A percentile compares a stretch with the other conserved stretches of the same genome.
Conservation (phyloP, 23 tunicate genomes). For the Corella eumyota region DNA sequence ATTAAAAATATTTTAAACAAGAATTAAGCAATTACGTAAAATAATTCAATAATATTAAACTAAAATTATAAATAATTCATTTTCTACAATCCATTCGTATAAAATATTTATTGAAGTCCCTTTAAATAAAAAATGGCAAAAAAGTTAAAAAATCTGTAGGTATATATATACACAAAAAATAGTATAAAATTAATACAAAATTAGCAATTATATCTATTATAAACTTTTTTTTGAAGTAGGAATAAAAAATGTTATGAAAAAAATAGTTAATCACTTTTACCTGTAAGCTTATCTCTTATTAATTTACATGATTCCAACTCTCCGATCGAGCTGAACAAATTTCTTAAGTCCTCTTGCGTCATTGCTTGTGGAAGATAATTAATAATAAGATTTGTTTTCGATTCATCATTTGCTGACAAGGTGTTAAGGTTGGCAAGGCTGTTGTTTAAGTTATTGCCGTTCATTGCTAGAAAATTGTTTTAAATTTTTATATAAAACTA, state of each 20-base stretch:
- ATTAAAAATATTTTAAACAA: neutral
- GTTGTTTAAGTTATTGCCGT: slow-evolving; percentile 31
- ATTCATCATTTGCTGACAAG: slow-evolving; percentile 55
- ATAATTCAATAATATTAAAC: neutral
- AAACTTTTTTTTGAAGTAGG: too few species aligned
- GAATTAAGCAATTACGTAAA: neutral
- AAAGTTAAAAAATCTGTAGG: too few species aligned
- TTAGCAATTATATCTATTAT: too few species aligned
- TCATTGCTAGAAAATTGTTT: too few species aligned
- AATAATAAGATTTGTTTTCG: slow-evolving; percentile 90
- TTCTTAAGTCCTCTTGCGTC: slow-evolving; percentile 87
- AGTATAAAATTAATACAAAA: too few species aligned
- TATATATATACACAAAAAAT: too few species aligned
- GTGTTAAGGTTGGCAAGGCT: slow-evolving; percentile 18
- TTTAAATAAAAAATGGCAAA: too few species aligned
- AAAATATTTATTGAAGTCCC: too few species aligned
- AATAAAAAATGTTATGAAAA: neutral
- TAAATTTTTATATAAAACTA: too few species aligned
- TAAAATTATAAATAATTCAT: neutral
- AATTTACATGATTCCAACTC: slow-evolving; percentile 95
- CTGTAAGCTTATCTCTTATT: slow-evolving; percentile 77
- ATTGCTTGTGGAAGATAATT: slow-evolving; percentile 95
- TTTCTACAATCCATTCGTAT: too few species aligned
- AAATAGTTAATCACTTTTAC: slow-evolving; percentile 4
- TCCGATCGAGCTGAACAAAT: slow-evolving; percentile 83